Conservation (phyloP, 1,140 invertebrate species). For the Aphelinus certus region DNA sequence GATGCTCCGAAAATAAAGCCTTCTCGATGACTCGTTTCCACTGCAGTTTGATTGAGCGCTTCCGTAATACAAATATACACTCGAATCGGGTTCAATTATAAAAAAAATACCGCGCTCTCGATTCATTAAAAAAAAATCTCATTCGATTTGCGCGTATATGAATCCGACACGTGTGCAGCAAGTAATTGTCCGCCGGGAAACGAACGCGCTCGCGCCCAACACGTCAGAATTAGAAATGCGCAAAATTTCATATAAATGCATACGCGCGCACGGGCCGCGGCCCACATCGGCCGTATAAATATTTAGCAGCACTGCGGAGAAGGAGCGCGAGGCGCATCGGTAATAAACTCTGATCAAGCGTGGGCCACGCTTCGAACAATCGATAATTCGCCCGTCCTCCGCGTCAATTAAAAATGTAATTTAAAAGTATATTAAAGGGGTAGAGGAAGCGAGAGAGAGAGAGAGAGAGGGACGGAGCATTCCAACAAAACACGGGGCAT, state of each 20-base stretch:
- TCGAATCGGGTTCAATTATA: too few species aligned
- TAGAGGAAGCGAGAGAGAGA: constrained; percentile 32
- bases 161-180: too few species aligned
- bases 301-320: constrained; percentile 18
- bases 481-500: constrained; percentile 28
- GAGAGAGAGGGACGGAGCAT: neutral
- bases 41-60: too few species aligned
- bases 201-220: too few species aligned
- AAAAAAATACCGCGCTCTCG: too few species aligned
- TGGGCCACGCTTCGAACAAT: constrained; percentile 45
- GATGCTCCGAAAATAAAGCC: too few species aligned
- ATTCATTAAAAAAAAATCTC: too few species aligned
- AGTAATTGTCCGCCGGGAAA: too few species aligned
- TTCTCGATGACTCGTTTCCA: too few species aligned
- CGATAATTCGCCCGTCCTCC: constrained; percentile 60
- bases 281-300: constrained; percentile 11
- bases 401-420: constrained; percentile 62
- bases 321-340: constrained; percentile 22
- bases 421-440: constrained; percentile 61
- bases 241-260: neutral
- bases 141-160: too few species aligned
- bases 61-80: too few species aligned
- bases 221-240: neutral
- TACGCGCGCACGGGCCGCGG: neutral
- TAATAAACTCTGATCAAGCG: constrained; percentile 36